Base-by-base conservation (phyloP, 2,113 vertebrate species). In the Pelecanoides urinatrix region DNA sequence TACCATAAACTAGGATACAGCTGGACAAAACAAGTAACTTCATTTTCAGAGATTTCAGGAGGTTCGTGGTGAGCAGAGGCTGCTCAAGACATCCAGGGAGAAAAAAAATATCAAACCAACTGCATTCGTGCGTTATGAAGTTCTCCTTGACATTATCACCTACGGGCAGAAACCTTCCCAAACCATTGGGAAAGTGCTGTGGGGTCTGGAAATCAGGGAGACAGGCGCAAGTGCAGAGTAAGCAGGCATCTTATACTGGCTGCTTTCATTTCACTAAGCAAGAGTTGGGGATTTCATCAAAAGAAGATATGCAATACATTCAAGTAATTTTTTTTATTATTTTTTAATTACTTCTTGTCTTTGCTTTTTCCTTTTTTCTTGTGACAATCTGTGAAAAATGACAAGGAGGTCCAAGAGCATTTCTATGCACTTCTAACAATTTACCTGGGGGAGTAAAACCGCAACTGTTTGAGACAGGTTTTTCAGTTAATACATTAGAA, bases 101-200 rank as follows among this genome's bases (percentile, higher is more conserved):
- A 40, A 52, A 40, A 49, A 52, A 67, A 45, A 55, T 38, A 40
- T 44, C 32, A 45, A 44, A 82, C 36, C 49, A 90, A 74, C 65
- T 22, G 25, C 5, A 3, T 58, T 78, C 36, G 70, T 7, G 7
- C 29, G 23, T 59, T 71, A 93, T 13, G 34, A 95, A 87, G 61
- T 63, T 93, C 73, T 95, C 32, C 61, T 71, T 78, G 88, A 78
- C 82, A 20, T 78, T 83, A 74, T 50, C 58, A 84, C 56, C 61
- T 53, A 59, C 10, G 52, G 73, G 61, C 61, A 91, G 66, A 86
- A 90, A 68, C 8, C 23, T 80, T 70, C 63, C 50, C 18, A 56
- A 77, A 91, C 3, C 45, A 78, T 42, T 25, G 59, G 45, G 38
- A 91, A 93, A 45, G 36, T 16, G 4, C 19, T 7, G 2, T 1